Evolutionary conservation across 2,113 vertebrate species (phyloP), one percentile per base, ranked within the genome.

Genomic region (Neodontobutis hainanensis): DNA sequence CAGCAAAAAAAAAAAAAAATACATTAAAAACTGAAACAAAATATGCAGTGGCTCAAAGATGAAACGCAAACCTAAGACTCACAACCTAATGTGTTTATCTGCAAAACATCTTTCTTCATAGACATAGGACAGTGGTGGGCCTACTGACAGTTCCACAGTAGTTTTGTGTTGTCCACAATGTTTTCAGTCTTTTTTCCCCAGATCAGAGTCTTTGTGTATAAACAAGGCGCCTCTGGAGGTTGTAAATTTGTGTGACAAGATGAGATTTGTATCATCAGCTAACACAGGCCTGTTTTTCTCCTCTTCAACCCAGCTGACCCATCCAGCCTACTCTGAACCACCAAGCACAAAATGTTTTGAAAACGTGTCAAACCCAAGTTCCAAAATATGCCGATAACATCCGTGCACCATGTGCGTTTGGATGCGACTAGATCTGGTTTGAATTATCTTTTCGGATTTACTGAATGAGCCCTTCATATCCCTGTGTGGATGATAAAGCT

Each of bases 321-420:
- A 45, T 70, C 78, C 85, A 83, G 40, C 68, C 44, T 75, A 69
- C 77, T 53, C 75, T 81, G 43, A 64, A 51, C 76, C 8, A 35
- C 11, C 62, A 64, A 61, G 75, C 75, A 80, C 61, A 49, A 61
- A 50, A 53, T 81, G 85, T 86, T 89, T 82, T 76, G 78, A 77
- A 86, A 79, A 86, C 63, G 80, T 87, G 81, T 90, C 84, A 85
- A n/a, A 80, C 53, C 44, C 11, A 0, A 2, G 61, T 73, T 82
- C 80, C 78, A 83, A 87, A 82, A 50, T 80, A 82, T 85, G 70
- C 50, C 8, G 64, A 66, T 65, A 78, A 78, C 77, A 82, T 84
- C 78, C 65, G 51, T 55, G 5, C 64, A 70, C 57, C 87, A 84
- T 70, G 63, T 82, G 64, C 69, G 59, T 53, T 51, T 70, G 68